Base-by-base conservation (phyloP, 1,140 invertebrate genomes). In the Drosophila fuyamai region DNA sequence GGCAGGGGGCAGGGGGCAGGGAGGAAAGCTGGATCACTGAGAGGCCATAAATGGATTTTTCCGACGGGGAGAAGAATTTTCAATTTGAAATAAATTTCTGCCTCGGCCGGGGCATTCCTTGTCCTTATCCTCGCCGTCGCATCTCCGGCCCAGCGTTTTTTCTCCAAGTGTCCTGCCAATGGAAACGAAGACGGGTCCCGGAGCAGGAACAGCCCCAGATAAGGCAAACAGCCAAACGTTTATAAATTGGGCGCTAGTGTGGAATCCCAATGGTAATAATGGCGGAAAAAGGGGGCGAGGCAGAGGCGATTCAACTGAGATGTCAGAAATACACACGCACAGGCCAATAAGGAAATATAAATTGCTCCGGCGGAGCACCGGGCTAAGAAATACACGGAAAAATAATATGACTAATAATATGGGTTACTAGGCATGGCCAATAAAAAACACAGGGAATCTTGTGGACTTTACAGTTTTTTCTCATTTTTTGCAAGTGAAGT, bases 171-270 rank as follows among this genome's bases (percentile, higher is more conserved):
- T 68, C 65, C 47, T 68, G 46, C 29, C 32, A 23, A 6, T 4
- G 61, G 36, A 36, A 27, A 1, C 2, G 44, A 13, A n/a, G 13
- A 43, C 14, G 57, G 63, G 27, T 5, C 27, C 48, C 46, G 38
- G n/a, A 36, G 58, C 40, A 53, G 58, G 41, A 50, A 44, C 48
- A 78, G 68, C 65, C 56, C 59, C 32, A 85, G 81, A 83, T 81
- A 84, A 85, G 73, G 74, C 62, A 67, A 76, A 80, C 46, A 85
- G 73, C 61, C 77, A 85, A 84, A 84, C 81, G 81, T 81, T 85
- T 81, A 77, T 85, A 84, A 84, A 84, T 84, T 84, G 81, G 81
- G 79, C 72, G 81, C 81, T 76, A 81, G 81, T 85, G 62, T 77
- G 81, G 78, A 71, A 77, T 81, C 81, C 61, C 78, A 81, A 74